Evolutionary conservation across 1,140 invertebrate genomes (phyloP).

Genomic region (Amphibalanus amphitrite): DNA sequence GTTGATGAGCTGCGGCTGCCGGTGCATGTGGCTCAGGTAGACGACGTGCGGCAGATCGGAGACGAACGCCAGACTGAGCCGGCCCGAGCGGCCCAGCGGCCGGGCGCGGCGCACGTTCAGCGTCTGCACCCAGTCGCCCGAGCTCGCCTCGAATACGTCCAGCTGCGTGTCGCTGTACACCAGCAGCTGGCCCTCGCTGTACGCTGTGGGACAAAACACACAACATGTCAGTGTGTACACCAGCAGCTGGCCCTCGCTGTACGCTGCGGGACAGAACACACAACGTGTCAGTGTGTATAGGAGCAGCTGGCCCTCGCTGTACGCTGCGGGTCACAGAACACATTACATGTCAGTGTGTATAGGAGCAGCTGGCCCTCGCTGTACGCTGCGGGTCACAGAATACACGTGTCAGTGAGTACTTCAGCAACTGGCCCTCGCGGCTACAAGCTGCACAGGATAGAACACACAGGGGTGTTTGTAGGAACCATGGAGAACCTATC

Average conservation of each 20-base stretch:
- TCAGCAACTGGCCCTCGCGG: too few species aligned
- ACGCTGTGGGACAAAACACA: too few species aligned
- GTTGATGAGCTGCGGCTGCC: slow-evolving; percentile 86
- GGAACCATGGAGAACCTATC: too few species aligned
- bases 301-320: slow-evolving; percentile 59
- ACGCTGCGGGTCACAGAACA: neutral
- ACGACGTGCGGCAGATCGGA: slow-evolving; percentile 71
- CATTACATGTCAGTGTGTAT: neutral
- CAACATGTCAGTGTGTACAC: too few species aligned
- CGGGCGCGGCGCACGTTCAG: slow-evolving; percentile 73
- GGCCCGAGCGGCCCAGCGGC: slow-evolving; percentile 56
- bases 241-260: slow-evolving; percentile 59
- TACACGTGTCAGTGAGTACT: too few species aligned
- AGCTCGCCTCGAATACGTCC: slow-evolving; percentile 83
- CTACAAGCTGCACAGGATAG: too few species aligned
- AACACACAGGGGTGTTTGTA: too few species aligned
- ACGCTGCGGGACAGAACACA: neutral
- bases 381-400: too few species aligned
- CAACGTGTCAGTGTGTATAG: too few species aligned
- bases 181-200: too few species aligned
- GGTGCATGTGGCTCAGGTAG: slow-evolving; percentile 64
- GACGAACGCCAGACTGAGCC: slow-evolving; percentile 55
- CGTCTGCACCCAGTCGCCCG: slow-evolving; percentile 93
- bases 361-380: too few species aligned
- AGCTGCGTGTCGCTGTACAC: slow-evolving; percentile 91